These are phyloP conservation scores for Brachyistius frenatus DNA, from an alignment of 2,113 vertebrate genomes.

Conservation along the genomic window DNA sequence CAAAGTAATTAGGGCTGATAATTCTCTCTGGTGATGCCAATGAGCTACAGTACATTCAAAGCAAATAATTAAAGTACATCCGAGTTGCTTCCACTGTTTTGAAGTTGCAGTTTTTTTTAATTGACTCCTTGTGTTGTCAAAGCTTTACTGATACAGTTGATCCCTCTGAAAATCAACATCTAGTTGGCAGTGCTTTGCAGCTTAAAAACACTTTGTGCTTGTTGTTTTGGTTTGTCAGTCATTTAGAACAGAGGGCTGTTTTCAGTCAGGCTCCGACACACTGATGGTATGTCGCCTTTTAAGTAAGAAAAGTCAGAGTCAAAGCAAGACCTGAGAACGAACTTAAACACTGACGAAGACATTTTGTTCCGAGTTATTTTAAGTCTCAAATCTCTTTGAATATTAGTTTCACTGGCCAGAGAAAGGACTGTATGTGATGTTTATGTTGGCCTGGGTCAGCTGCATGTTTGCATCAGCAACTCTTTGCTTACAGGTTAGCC, in stretches of 20 bases:
- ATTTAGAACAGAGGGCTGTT: background rate
- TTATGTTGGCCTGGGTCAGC: background rate
- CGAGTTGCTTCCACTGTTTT: background rate
- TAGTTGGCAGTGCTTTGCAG: background rate
- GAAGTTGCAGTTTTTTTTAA: constrained; percentile 9
- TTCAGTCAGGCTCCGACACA: background rate
- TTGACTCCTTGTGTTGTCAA: background rate
- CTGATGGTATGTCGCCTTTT: background rate
- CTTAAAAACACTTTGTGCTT: background rate
- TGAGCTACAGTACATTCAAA: background rate
- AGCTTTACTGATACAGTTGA: background rate
- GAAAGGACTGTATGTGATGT: too few species aligned
- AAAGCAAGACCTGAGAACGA: too few species aligned
- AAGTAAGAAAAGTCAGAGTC: background rate
- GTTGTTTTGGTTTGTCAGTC: background rate
- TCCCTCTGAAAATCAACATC: constrained; percentile 10
- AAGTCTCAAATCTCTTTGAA: too few species aligned
- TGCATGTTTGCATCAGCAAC: background rate
- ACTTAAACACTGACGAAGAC: too few species aligned
- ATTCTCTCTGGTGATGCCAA: constrained; percentile 10
- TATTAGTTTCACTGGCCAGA: too few species aligned
- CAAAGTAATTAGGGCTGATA: constrained; percentile 38
- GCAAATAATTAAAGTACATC: background rate
- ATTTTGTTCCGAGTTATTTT: too few species aligned
- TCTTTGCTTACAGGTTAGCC: background rate